phyloP scores from a whole-genome alignment of 2,797 vertebrate species.

The Trachops cirrhosus region DNA sequence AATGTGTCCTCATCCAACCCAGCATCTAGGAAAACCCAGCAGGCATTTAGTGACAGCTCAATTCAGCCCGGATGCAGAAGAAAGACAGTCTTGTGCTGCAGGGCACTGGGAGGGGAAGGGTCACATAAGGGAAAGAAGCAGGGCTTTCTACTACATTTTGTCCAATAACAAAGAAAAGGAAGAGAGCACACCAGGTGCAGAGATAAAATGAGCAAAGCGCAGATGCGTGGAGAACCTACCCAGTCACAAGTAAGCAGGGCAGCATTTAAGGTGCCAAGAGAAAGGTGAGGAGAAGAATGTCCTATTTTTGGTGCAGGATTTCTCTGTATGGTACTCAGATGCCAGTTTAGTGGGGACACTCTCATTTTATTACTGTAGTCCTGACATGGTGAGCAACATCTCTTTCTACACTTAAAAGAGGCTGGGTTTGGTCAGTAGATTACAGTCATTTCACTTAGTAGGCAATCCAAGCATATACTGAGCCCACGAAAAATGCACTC shows the following conservation, averaged over 20 bases:
- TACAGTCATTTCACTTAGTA: not conserved
- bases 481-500: not conserved
- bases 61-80: not conserved
- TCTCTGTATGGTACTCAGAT: not conserved
- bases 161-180: not conserved
- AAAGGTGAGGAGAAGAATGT: not conserved
- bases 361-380: not conserved
- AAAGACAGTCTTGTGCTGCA: not conserved
- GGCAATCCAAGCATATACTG: not conserved
- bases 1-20: slow-evolving; percentile 64
- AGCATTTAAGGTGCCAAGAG: too few species aligned
- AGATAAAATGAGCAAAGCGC: not conserved
- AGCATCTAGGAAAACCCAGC: slow-evolving; percentile 26
- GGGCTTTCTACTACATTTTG: not conserved
- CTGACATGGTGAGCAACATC: not conserved
- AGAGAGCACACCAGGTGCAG: not conserved
- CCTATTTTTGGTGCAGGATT: not conserved
- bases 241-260: accelerated
- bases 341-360: not conserved
- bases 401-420: not conserved
- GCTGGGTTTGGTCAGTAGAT: not conserved
- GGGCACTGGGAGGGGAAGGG: not conserved
- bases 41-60: not conserved
- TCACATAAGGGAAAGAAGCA: not conserved
- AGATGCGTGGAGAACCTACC: not conserved